Base-by-base conservation (phyloP, 2,797 vertebrate species). In the Antrozous pallidus region DNA sequence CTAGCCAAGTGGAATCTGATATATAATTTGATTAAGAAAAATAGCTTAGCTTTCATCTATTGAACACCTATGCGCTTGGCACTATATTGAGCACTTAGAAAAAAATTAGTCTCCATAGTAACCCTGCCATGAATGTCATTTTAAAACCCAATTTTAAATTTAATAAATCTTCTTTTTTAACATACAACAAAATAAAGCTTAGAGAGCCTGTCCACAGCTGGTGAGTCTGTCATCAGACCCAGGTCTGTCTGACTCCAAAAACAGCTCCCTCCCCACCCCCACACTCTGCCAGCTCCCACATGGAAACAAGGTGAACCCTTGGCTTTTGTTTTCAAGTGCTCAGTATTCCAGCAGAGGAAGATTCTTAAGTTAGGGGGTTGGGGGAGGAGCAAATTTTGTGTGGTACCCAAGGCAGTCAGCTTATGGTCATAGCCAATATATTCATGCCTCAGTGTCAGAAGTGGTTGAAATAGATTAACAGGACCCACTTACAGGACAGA, bases 181-280 rank as follows among this genome's bases (percentile, higher is more conserved):
- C 54, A 82, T 17, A 67, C 56, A 71, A 88, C 74, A 67, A 95
- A 93, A 80, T 13, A 63, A 85, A 95, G 6, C 40, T 70, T 82
- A 75, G 20, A 58, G 73, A 74, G 45, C 67, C 17, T 26, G 16
- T 12, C 65, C 45, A 40, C 24, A 54, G 26, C 24, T 69, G 49
- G 20, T n/a, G 31, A 94, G 58, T 70, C 78, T 31, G 13, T 85
- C 83, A 61, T 82, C 36, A 87, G 92, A 20, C 17, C 42, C 31
- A 85, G 40, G 42, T 71, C 86, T 26, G 17, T 36, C 56, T 82
- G 88, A 92, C 81, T 40, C 47, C 79, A 63, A 79, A 84, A 88
- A 40, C 88, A 40, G 51, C 40, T 6, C 71, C 69, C 70, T 89
- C 80, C 92, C 40, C 3, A 18, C 4, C 63, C 16, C 63, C n/a